These are phyloP conservation scores for Epinotia bilunana DNA, from an alignment of 2,888 invertebrate species.

Conservation along the genomic window DNA sequence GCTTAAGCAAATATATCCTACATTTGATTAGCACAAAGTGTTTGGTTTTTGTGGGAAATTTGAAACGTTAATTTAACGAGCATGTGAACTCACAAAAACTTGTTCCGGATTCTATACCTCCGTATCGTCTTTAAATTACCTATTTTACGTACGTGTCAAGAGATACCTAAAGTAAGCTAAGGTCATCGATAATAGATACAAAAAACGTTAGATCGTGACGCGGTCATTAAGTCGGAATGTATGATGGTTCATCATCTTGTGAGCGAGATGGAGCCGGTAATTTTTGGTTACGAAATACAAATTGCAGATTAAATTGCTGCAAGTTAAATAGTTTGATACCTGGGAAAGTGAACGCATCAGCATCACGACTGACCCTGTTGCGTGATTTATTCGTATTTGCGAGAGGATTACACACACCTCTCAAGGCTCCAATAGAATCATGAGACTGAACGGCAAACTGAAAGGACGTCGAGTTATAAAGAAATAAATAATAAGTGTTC, in stretches of 20 bases:
- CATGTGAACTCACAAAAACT: slow-evolving; percentile 19
- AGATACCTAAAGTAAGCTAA: slow-evolving; percentile 34
- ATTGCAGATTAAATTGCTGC: slow-evolving; percentile 52
- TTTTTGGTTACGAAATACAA: slow-evolving; percentile 55
- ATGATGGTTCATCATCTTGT: slow-evolving; percentile 37
- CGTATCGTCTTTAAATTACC: slow-evolving; percentile 3
- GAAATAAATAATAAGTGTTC: neutral
- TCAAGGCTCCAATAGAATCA: slow-evolving; percentile 37
- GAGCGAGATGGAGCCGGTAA: slow-evolving; percentile 47
- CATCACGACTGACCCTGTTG: slow-evolving; percentile 64
- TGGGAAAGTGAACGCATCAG: slow-evolving; percentile 62
- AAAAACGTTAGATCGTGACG: slow-evolving; percentile 48
- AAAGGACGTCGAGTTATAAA: slow-evolving; percentile 40
- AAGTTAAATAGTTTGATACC: slow-evolving; percentile 50
- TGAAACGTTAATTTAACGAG: slow-evolving; percentile 5
- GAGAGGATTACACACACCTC: slow-evolving; percentile 51
- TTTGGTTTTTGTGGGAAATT: slow-evolving; percentile 36
- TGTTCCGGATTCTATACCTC: slow-evolving; percentile 8
- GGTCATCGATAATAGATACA: slow-evolving; percentile 29
- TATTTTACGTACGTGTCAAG: slow-evolving; percentile 1
- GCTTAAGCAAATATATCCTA: slow-evolving; percentile 20
- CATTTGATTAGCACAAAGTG: slow-evolving; percentile 24
- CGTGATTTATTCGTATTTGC: slow-evolving; percentile 55
- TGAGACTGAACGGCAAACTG: slow-evolving; percentile 33
- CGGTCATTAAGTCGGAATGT: slow-evolving; percentile 48